phyloP scores from a whole-genome alignment of 2,113 vertebrate genomes.

The Seriola quinqueradiata region DNA sequence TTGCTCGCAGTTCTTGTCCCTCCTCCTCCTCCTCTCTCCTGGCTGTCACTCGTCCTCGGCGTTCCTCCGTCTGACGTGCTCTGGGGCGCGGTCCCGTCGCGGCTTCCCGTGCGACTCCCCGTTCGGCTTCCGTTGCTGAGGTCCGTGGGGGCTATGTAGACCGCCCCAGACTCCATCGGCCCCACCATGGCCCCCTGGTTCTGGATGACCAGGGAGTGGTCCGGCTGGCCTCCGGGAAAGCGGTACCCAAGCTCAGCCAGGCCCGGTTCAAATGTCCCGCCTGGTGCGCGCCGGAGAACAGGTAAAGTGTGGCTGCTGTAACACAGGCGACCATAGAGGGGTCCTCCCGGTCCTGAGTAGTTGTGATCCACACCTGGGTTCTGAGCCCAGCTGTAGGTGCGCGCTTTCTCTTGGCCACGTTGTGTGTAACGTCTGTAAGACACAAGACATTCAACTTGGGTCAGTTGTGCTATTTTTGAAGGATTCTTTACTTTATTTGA shows the following conservation, averaged over 20 bases:
- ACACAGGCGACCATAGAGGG: slow-evolving; percentile 83
- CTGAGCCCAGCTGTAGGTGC: slow-evolving; percentile 84
- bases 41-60: slow-evolving; percentile 75
- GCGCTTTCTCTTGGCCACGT: slow-evolving; percentile 77
- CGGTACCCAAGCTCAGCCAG: slow-evolving; percentile 79
- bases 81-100: slow-evolving; percentile 73
- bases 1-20: slow-evolving; percentile 68
- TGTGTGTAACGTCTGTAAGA: slow-evolving; percentile 82
- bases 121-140: slow-evolving; percentile 68
- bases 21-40: slow-evolving; percentile 77
- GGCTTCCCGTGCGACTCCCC: slow-evolving; percentile 68
- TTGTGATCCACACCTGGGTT: slow-evolving; percentile 71
- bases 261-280: slow-evolving; percentile 78
- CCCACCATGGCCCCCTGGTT: slow-evolving; percentile 82
- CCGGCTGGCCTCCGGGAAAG: slow-evolving; percentile 74
- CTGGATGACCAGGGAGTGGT: slow-evolving; percentile 85
- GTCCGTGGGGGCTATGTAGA: slow-evolving; percentile 74
- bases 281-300: slow-evolving; percentile 81
- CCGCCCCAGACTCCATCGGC: slow-evolving; percentile 73
- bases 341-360: slow-evolving; percentile 73
- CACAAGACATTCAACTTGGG: not conserved
- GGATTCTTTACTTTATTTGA: not conserved
- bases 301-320: slow-evolving; percentile 87
- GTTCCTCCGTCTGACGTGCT: slow-evolving; percentile 82
- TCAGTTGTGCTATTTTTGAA: not conserved